Conservation (phyloP, 2,797 vertebrate species). For the Tapirus indicus region DNA sequence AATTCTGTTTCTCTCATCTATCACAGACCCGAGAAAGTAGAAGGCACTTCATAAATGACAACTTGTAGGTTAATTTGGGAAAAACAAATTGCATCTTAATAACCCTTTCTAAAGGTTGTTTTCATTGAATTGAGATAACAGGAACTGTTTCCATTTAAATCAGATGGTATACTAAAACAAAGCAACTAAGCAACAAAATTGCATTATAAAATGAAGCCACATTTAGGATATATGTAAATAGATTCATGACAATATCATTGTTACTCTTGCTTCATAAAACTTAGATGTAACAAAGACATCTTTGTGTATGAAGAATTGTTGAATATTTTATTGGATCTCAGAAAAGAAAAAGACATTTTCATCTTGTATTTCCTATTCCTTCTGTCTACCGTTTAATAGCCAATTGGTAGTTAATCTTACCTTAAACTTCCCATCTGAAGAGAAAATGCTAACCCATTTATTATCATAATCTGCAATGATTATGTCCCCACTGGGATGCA, state of each 20-base stretch:
- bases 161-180: background rate
- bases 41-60: background rate
- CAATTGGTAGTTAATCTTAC: conserved; percentile 83
- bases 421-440: conserved; percentile 98
- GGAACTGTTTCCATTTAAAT: no score
- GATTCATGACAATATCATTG: background rate
- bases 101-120: background rate
- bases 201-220: conserved; percentile 26
- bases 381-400: background rate
- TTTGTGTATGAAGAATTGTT: background rate
- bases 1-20: background rate
- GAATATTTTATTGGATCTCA: background rate
- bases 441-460: conserved; percentile 99
- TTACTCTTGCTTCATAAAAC: background rate
- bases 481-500: conserved; percentile 97
- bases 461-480: conserved; percentile 99
- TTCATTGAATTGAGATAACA: background rate
- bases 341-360: background rate
- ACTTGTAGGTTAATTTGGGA: background rate
- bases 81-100: background rate
- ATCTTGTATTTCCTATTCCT: background rate
- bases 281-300: background rate
- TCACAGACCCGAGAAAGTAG: background rate
- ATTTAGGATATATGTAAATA: background rate
- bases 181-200: background rate